phyloP scores from a whole-genome alignment of 2,888 invertebrate genomes.

The Trissonchulus sp. region DNA sequence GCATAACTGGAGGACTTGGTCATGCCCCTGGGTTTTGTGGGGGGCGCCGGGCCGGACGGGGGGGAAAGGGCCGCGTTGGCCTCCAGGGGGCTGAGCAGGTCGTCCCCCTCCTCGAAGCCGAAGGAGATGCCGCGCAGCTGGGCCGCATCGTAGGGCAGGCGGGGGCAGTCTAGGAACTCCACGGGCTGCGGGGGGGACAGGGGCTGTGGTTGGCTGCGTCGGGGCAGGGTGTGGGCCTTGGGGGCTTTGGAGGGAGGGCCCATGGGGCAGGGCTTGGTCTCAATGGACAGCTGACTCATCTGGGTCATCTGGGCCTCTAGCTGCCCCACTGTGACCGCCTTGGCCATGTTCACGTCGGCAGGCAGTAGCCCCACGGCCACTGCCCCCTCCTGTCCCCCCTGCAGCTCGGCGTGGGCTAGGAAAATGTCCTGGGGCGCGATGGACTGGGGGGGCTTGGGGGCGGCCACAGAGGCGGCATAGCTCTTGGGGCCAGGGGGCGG shows the following conservation, averaged over 20 bases:
- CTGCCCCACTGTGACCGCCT: background rate
- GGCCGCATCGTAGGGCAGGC: slow-evolving; percentile 8
- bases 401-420: background rate
- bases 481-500: background rate
- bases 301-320: background rate
- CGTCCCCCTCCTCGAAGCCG: slow-evolving; percentile 14
- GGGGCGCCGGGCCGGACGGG: background rate
- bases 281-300: too few species aligned
- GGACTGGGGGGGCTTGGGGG: background rate
- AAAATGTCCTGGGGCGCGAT: background rate
- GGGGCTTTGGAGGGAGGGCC: too few species aligned
- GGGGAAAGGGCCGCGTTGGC: background rate
- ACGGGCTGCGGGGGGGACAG: background rate
- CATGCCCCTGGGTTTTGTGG: background rate
- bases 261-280: too few species aligned
- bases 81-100: background rate
- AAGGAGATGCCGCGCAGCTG: slow-evolving; percentile 15
- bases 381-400: too few species aligned
- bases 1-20: background rate
- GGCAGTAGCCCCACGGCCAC: too few species aligned
- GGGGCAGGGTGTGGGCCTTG: background rate
- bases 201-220: background rate
- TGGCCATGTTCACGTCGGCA: background rate
- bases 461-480: background rate
- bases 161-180: slow-evolving; percentile 17